Evolutionary conservation across 2,888 invertebrate genomes (phyloP), one percentile per base, ranked within the genome.

Genomic region (Dichetophora obliterata): DNA sequence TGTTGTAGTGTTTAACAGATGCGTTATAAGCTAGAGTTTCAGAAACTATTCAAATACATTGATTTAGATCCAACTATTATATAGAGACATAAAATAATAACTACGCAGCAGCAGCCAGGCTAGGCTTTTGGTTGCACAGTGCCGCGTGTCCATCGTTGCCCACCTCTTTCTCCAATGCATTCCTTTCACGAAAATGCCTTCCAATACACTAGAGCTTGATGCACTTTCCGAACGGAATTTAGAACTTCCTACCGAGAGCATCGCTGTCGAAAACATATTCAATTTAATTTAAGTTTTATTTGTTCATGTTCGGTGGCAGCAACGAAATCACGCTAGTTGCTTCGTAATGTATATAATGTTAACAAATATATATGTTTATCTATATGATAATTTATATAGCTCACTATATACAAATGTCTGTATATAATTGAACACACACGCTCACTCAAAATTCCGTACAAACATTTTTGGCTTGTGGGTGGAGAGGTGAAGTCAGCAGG

Each of bases 261-360:
- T 54, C 22, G 22, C 54, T 22, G 54, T 22, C 14, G 54, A 22
- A 65, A 34, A 34, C 19, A 34, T 37, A 65, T 50, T 22, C 22
- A 68, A 68, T 68, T 50, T 5, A 68, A 68, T 50, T 68, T 50
- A 68, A 68, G 50, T 68, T 50, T 68, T 68, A 68, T 68, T 68
- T 68, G 68, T 50, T 50, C 43, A 68, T 50, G 48, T 50, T 63
- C 63, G 27, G 24, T 14, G 16, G 59, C 8, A 59, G 59, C 59
- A 59, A 27, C 27, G 59, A 24, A 59, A 59, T 24, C 59, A 59
- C 59, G 59, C 59, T 59, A 59, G 59, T 59, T 19, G 59, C 24
- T 59, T 27, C 59, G 9, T 54, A 2, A 43, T 43, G 14, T 43
- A 43, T 4, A 14, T 43, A 43, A 43, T 11, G 14, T 37, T 6